phyloP scores from a whole-genome alignment of 2,888 invertebrate species.

The Sepiola atlantica region DNA sequence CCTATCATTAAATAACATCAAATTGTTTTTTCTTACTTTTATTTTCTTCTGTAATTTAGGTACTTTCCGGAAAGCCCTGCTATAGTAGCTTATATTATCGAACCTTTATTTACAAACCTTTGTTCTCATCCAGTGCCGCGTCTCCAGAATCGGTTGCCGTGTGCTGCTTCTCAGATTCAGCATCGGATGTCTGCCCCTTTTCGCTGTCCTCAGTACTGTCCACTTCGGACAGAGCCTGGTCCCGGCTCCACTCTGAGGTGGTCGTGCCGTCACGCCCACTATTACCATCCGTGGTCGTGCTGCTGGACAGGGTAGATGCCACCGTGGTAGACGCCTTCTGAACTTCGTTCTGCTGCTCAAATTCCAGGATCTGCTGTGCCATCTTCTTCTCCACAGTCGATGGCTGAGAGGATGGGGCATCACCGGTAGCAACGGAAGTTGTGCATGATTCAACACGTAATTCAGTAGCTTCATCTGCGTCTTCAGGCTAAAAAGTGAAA shows the following conservation, averaged over 20 bases:
- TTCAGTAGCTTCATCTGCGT: conserved; percentile 15
- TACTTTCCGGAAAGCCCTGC: too few relatives aligned
- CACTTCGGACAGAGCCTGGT: conserved; percentile 59
- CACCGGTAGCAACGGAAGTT: conserved; percentile 46
- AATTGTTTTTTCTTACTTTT: too few relatives aligned
- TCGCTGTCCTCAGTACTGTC: conserved; percentile 58
- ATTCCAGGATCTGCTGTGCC: conserved; percentile 70
- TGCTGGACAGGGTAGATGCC: conserved; percentile 53
- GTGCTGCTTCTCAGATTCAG: conserved; percentile 53
- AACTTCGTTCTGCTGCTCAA: conserved; percentile 54
- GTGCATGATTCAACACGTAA: conserved; percentile 51
- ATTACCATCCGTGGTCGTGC: conserved; percentile 60
- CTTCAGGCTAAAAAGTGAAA: not conserved
- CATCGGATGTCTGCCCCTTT: conserved; percentile 59
- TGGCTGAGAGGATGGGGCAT: conserved; percentile 37
- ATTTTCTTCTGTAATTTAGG: too few relatives aligned
- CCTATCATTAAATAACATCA: too few relatives aligned
- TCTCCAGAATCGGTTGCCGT: conserved; percentile 58
- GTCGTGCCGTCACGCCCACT: conserved; percentile 63
- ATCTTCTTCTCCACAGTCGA: conserved; percentile 67
- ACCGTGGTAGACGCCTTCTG: conserved; percentile 47
- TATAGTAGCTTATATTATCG: too few relatives aligned
- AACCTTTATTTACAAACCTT: conserved; percentile 49
- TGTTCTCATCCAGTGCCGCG: conserved; percentile 56
- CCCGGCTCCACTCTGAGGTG: conserved; percentile 64